phyloP scores from a whole-genome alignment of 2,113 vertebrate genomes.

The Chaetodon trifascialis region DNA sequence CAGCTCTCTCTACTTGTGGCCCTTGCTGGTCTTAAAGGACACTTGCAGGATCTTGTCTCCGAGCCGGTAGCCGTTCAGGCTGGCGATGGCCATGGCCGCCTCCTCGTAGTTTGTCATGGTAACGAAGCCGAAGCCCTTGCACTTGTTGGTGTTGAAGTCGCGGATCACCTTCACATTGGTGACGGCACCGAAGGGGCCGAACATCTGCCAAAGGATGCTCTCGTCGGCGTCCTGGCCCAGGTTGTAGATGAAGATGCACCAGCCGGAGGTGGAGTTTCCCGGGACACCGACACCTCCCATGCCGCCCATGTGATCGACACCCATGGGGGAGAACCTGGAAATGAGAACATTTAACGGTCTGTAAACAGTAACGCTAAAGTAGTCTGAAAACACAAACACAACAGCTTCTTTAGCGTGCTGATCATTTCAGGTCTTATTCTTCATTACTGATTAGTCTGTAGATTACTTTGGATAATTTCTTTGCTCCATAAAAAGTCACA shows the following conservation, averaged over 20 bases:
- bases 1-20: slow-evolving; percentile 91
- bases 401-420: background rate
- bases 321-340: slow-evolving; percentile 97
- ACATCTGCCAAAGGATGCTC: slow-evolving; percentile 99
- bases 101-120: slow-evolving; percentile 99
- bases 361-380: background rate
- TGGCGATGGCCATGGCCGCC: slow-evolving; percentile 98
- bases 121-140: slow-evolving; percentile 99
- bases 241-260: slow-evolving; percentile 99
- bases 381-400: background rate
- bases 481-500: too few species aligned
- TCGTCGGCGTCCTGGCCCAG: slow-evolving; percentile 97
- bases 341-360: slow-evolving; percentile 49
- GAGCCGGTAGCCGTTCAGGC: slow-evolving; percentile 97
- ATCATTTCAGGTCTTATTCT: background rate
- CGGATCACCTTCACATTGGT: slow-evolving; percentile 99
- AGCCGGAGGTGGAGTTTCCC: slow-evolving; percentile 92
- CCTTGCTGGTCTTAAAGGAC: slow-evolving; percentile 99
- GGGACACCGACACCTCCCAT: slow-evolving; percentile 93
- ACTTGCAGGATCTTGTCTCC: slow-evolving; percentile 99
- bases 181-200: slow-evolving; percentile 97
- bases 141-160: slow-evolving; percentile 99
- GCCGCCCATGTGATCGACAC: slow-evolving; percentile 97
- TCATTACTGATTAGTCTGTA: too few species aligned
- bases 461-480: too few species aligned